Conservation (phyloP, 2,797 vertebrate genomes). For the Anguilla marmorata region DNA sequence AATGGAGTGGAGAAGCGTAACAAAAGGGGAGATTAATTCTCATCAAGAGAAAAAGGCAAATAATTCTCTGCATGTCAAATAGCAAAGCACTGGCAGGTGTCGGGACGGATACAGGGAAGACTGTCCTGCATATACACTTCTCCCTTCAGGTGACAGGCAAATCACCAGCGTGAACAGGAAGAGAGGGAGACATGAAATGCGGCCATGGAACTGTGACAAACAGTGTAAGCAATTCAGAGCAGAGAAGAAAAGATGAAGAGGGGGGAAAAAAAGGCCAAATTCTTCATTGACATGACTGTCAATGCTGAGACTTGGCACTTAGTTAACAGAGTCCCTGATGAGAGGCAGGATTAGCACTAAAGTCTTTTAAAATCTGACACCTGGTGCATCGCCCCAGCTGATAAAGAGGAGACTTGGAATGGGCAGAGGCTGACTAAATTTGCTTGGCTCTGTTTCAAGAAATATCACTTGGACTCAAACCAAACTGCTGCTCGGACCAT, state of each 20-base stretch:
- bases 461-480: slow-evolving; percentile 2
- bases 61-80: not conserved
- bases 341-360: slow-evolving; percentile 30
- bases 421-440: not conserved
- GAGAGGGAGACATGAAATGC: slow-evolving; percentile 10
- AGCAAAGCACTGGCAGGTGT: not conserved
- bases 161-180: not conserved
- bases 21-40: not conserved
- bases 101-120: not conserved
- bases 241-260: slow-evolving; percentile 22
- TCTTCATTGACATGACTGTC: slow-evolving; percentile 30
- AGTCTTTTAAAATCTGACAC: slow-evolving; percentile 35
- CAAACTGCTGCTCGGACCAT: not conserved
- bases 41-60: not conserved
- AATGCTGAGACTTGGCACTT: slow-evolving; percentile 29
- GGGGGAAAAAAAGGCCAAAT: slow-evolving; percentile 11
- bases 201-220: slow-evolving; percentile 24
- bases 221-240: slow-evolving; percentile 25
- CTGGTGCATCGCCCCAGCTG: slow-evolving; percentile 14
- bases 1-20: not conserved
- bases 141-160: slow-evolving; percentile 22
- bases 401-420: slow-evolving; percentile 24
- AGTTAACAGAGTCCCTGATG: slow-evolving; percentile 1
- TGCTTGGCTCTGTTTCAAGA: slow-evolving; percentile 19
- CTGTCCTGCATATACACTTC: not conserved